phyloP scores from a whole-genome alignment of 2,113 vertebrate genomes.

The Nannospalax galili region DNA sequence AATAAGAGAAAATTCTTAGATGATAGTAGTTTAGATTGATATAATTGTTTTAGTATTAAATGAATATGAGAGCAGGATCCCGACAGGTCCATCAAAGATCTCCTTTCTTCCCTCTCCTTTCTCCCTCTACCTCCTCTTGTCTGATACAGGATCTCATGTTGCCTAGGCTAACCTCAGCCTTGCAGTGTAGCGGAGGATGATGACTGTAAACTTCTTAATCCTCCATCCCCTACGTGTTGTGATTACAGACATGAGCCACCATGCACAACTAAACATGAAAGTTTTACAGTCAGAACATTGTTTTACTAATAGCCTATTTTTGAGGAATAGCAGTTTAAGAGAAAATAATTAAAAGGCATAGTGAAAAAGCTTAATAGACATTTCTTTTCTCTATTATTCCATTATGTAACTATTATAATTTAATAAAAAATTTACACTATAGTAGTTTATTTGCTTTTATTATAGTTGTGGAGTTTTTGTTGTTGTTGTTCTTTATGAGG shows the following conservation, averaged over 20 bases:
- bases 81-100: not conserved
- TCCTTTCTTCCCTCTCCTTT: not conserved
- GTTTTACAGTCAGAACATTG: not conserved
- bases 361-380: not conserved
- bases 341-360: not conserved
- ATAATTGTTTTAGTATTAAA: not conserved
- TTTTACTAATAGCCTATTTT: not conserved
- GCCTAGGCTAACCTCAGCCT: not conserved
- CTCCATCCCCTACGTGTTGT: not conserved
- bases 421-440: not conserved
- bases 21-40: slow-evolving; percentile 21
- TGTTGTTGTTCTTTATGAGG: too few species aligned
- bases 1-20: not conserved
- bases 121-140: not conserved
- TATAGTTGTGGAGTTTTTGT: not conserved
- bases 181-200: not conserved
- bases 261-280: not conserved
- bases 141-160: not conserved
- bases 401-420: not conserved
- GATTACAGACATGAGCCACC: not conserved
- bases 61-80: not conserved
- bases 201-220: not conserved
- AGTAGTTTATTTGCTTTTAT: not conserved
- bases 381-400: not conserved
- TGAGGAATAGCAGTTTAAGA: not conserved